Evolutionary conservation across 2,888 invertebrate species (phyloP), one percentile per base, ranked within the genome.

Genomic region (Drosophila koepferae): DNA sequence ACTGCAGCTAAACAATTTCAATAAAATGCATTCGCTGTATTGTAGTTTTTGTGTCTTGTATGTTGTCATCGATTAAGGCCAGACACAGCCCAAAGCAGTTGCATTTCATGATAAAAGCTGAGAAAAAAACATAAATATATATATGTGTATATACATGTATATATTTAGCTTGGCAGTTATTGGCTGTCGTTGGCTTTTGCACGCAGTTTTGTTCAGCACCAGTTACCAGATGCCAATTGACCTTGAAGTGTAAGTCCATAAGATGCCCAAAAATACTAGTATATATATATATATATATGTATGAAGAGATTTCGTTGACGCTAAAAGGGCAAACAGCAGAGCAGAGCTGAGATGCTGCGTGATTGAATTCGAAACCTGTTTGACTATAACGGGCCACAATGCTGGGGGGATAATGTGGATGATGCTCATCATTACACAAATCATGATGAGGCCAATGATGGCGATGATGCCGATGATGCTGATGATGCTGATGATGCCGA

Each of bases 41-140:
- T 41, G 68, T 56, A 34, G 12, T n/a, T 31, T 28, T 41, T 63
- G 55, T 59, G 38, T 44, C 53, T 36, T 44, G 28, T 28, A 28
- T 65, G 53, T 66, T 79, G 69, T 85, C 86, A 73, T 83, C 89
- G 86, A 89, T 85, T 89, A 89, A 86, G 85, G 85, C 81, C 85
- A 81, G 63, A 69, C 74, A 62, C 55, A 62, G 74, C 68, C 74
- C 73, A 81, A 75, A 81, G 86, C 81, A 76, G 88, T 88, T 84
- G 88, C 84, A 84, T 72, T 74, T 88, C 80, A 61, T 63, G 60
- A 70, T 72, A 69, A 74, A 71, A 49, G 49, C 49, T 49, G 49
- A 49, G 36, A 31, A 48, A 23, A 6, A 20, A 23, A 23, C 23
- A 23, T 43, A 12, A 28, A 28, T 40, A n/a, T 36, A 36, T 36